Base-by-base conservation (phyloP, 2,888 invertebrate species). In the Sthenelais limicola region DNA sequence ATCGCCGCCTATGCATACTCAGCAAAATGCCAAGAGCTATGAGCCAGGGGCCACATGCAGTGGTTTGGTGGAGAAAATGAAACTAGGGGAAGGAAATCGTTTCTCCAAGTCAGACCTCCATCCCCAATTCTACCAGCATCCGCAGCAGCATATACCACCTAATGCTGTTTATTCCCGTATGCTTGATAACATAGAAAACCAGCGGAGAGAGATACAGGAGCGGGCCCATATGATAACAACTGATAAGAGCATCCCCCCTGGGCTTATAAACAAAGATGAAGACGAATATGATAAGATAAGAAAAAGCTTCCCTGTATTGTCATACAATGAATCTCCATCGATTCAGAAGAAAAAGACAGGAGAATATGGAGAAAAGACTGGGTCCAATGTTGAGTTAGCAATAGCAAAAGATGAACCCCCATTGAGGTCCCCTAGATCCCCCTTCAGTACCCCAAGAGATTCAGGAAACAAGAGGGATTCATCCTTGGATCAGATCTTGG, bases 401-500 rank as follows among this genome's bases (percentile, higher is more conserved):
- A n/a, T n/a, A n/a, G n/a, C n/a, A n/a, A n/a, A n/a, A n/a, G n/a
- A n/a, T n/a, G n/a, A n/a, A n/a, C n/a, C n/a, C n/a, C n/a, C n/a
- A n/a, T n/a, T n/a, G n/a, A n/a, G n/a, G n/a, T n/a, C n/a, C n/a
- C n/a, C n/a, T n/a, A n/a, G n/a, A n/a, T n/a, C n/a, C n/a, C n/a
- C n/a, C n/a, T n/a, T n/a, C n/a, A n/a, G n/a, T n/a, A n/a, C n/a
- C n/a, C n/a, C n/a, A n/a, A n/a, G n/a, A n/a, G n/a, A n/a, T n/a
- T n/a, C n/a, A 12, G 47, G 47, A 43, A 15, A 43, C 47, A 18
- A 43, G 18, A 43, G 12, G 47, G 47, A n/a, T n/a, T n/a, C n/a
- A n/a, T n/a, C n/a, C n/a, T 68, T 82, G 48, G 81, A 81, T 52
- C 80, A 82, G 49, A 80, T 81, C 32, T 69, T 82, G 18, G 80